These are phyloP conservation scores for Schizaphis graminum DNA, from an alignment of 2,888 invertebrate genomes.

Conservation along the genomic window DNA sequence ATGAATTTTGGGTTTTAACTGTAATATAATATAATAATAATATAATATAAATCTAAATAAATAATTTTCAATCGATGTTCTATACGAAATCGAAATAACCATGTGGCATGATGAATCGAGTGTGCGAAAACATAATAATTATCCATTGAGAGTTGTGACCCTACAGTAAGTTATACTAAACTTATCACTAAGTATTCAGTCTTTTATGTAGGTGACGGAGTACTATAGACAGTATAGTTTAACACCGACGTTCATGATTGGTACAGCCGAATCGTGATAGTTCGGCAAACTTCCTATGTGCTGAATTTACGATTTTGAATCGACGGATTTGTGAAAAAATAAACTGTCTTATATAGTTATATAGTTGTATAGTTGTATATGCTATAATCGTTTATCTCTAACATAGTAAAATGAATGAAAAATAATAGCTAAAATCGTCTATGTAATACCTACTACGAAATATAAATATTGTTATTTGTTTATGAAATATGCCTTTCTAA, in stretches of 20 bases:
- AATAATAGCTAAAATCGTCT: too few relatives aligned
- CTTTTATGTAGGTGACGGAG: background rate
- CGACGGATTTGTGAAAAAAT: too few relatives aligned
- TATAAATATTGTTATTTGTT: too few relatives aligned
- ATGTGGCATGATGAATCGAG: background rate
- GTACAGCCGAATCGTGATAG: background rate
- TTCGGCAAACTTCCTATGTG: too few relatives aligned
- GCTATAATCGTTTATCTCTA: too few relatives aligned
- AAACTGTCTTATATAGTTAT: too few relatives aligned
- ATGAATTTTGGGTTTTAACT: too few relatives aligned
- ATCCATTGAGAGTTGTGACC: background rate
- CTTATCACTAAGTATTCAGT: background rate
- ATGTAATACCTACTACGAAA: too few relatives aligned
- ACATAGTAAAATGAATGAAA: too few relatives aligned
- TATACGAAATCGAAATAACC: background rate
- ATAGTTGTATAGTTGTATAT: too few relatives aligned
- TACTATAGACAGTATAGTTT: background rate
- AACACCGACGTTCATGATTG: background rate
- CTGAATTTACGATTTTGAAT: too few relatives aligned
- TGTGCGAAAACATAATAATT: background rate
- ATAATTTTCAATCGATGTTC: background rate
- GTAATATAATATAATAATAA: background rate
- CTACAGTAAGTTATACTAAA: background rate
- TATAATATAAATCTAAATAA: background rate
- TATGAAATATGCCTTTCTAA: too few relatives aligned